Conservation (phyloP, 2,113 vertebrate species). For the Bubo blakistoni region DNA sequence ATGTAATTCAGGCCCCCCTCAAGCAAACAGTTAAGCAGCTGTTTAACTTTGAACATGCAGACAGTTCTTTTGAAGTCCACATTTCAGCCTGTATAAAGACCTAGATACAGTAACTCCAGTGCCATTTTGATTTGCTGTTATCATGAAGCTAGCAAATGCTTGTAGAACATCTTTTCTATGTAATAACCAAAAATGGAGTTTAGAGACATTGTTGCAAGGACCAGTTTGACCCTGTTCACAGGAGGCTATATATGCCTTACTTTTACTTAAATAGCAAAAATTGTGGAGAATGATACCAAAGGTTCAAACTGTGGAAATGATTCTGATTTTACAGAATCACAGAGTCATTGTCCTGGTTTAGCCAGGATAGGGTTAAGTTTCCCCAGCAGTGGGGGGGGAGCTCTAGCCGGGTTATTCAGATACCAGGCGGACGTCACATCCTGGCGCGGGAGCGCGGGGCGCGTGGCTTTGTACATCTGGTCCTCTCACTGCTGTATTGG, state of each 20-base stretch:
- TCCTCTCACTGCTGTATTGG: too few relatives aligned
- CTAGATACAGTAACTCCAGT: neutral
- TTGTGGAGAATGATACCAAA: neutral
- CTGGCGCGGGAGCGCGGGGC: too few relatives aligned
- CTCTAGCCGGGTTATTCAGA: too few relatives aligned
- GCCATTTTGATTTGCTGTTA: neutral
- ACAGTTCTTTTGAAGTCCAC: slow-evolving; percentile 16
- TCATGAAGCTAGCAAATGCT: neutral
- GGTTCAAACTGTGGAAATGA: neutral
- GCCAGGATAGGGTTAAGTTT: too few relatives aligned
- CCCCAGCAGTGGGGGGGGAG: too few relatives aligned
- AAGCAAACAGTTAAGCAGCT: slow-evolving; percentile 9
- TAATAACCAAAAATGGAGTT: neutral
- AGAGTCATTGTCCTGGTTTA: too few relatives aligned
- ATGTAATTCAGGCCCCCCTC: neutral
- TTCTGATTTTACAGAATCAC: neutral
- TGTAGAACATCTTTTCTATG: neutral
- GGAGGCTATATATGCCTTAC: neutral
- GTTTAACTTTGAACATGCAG: slow-evolving; percentile 7
- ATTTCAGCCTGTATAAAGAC: neutral
- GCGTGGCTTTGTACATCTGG: too few relatives aligned
- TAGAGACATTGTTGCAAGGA: neutral
- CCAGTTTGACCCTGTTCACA: neutral
- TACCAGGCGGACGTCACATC: too few relatives aligned
- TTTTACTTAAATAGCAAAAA: neutral